These are phyloP conservation scores for Eupsilia transversa DNA, from an alignment of 2,888 invertebrate species.

Conservation along the genomic window DNA sequence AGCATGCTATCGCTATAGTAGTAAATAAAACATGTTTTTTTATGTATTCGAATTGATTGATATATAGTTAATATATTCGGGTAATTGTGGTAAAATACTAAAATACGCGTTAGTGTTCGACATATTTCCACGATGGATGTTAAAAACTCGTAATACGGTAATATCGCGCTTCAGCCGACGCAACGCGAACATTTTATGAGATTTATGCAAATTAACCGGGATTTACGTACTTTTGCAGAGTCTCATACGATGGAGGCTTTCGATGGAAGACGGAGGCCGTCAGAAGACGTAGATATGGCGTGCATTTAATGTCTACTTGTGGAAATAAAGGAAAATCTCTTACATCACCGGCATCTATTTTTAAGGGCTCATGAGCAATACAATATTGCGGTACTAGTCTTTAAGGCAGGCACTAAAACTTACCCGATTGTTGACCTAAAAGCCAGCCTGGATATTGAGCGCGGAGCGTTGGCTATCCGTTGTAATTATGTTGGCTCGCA, in stretches of 20 bases:
- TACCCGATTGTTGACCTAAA: not conserved
- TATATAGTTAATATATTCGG: not conserved
- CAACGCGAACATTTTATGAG: constrained; percentile 22
- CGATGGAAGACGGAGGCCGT: not conserved
- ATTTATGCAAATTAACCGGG: constrained; percentile 3
- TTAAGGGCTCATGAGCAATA: not conserved
- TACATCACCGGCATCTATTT: not conserved
- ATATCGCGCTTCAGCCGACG: constrained; percentile 7
- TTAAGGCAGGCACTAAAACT: not conserved
- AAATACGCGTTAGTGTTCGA: too few species aligned
- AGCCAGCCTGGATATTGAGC: not conserved
- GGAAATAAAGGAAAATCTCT: not conserved
- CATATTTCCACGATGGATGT: constrained; percentile 50
- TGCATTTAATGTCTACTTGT: constrained; percentile 19
- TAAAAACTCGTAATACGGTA: constrained; percentile 52
- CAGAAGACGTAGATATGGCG: constrained; percentile 24
- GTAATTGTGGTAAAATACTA: not conserved
- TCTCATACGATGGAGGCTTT: not conserved
- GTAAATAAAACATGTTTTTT: not conserved
- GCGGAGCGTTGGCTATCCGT: not conserved
- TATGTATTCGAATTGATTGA: not conserved
- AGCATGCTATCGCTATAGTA: not conserved
- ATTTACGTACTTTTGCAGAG: constrained; percentile 10
- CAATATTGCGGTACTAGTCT: not conserved
- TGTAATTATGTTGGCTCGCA: not conserved